These are phyloP conservation scores for Pocillopora grandis DNA, from an alignment of 92 coral and sea anemone genomes.

Conservation along the genomic window DNA sequence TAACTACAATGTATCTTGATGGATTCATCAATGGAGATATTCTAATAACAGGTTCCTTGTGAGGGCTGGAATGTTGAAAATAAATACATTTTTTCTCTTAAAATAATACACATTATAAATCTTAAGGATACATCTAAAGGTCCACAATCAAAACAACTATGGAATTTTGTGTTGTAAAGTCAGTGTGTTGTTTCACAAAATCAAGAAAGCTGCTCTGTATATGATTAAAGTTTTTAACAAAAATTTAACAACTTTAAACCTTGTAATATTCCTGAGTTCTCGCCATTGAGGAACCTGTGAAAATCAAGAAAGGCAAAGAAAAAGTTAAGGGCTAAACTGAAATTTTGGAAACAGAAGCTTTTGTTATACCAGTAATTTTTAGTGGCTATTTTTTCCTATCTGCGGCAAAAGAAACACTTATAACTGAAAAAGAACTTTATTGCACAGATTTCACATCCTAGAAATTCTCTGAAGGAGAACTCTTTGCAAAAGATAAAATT, in stretches of 20 bases:
- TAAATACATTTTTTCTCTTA: not conserved
- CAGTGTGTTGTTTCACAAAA: too few species aligned
- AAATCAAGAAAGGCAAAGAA: not conserved
- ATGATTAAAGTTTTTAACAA: not conserved
- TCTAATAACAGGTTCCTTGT: slow-evolving; percentile 87
- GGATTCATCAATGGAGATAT: slow-evolving; percentile 78
- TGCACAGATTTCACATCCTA: too few species aligned
- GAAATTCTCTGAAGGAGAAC: too few species aligned
- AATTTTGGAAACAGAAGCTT: too few species aligned
- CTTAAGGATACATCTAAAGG: too few species aligned
- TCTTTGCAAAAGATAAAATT: too few species aligned
- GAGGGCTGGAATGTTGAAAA: slow-evolving; percentile 59
- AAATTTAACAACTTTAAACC: slow-evolving; percentile 24
- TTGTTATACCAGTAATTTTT: too few species aligned
- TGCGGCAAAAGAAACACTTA: too few species aligned
- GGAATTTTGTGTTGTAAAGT: too few species aligned
- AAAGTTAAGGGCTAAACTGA: not conserved
- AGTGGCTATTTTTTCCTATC: too few species aligned
- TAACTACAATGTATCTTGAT: slow-evolving; percentile 87
- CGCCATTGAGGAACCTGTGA: slow-evolving; percentile 97
- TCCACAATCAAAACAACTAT: not conserved
- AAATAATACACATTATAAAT: not conserved
- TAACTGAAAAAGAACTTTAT: too few species aligned
- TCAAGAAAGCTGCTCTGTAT: not conserved
- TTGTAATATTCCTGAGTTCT: slow-evolving; percentile 77